phyloP scores from a whole-genome alignment of 2,888 invertebrate genomes.

The Penaeus monodon region DNA sequence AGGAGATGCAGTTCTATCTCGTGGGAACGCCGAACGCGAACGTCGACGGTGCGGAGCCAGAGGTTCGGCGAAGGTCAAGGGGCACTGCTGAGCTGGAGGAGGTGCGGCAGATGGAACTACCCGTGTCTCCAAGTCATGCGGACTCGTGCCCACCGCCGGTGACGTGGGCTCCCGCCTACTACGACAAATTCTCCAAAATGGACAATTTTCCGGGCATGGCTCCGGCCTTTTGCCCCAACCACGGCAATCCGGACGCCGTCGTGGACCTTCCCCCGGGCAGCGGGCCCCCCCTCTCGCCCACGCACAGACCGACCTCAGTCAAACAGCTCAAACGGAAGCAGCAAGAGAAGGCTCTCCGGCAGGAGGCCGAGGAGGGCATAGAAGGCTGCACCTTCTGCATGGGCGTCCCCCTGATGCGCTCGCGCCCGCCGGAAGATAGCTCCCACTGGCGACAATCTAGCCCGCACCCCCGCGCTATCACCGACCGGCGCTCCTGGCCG shows the following conservation, averaged over 20 bases:
- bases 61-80: background rate
- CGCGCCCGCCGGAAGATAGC: conserved; percentile 39
- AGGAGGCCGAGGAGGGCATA: conserved; percentile 49
- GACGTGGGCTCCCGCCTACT: background rate
- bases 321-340: conserved; percentile 59
- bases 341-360: conserved; percentile 45
- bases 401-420: conserved; percentile 35
- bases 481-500: conserved; percentile 63
- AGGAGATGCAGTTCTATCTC: conserved; percentile 36
- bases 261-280: conserved; percentile 4
- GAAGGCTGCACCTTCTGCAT: conserved; percentile 48
- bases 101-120: background rate
- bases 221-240: background rate
- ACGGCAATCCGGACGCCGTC: background rate
- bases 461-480: conserved; percentile 60
- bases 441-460: conserved; percentile 57
- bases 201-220: background rate
- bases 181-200: background rate
- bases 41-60: background rate
- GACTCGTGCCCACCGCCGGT: background rate
- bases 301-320: conserved; percentile 56
- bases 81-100: background rate
- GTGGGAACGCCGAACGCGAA: conserved; percentile 13
- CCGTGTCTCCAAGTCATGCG: conserved; percentile 9
- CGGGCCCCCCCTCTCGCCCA: conserved; percentile 1